phyloP scores from a whole-genome alignment of 1,140 invertebrate genomes.

The Caenorhabditis tropicalis region DNA sequence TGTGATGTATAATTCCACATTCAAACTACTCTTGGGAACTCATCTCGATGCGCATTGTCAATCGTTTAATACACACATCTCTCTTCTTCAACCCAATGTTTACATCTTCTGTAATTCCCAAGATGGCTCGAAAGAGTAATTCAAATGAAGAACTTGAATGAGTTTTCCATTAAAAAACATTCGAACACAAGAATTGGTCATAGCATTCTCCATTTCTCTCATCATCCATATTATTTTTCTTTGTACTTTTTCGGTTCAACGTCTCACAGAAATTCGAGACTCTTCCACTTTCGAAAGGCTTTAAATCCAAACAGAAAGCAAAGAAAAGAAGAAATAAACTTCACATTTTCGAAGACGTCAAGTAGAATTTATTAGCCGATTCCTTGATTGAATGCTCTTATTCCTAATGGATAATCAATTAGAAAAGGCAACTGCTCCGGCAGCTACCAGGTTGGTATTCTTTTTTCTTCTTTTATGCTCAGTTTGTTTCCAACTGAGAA shows the following conservation, averaged over 20 bases:
- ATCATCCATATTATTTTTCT: constrained; percentile 28
- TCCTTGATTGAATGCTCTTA: not conserved
- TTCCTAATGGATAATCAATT: constrained; percentile 32
- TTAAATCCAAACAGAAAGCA: constrained; percentile 22
- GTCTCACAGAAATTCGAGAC: constrained; percentile 36
- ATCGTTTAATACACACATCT: no score
- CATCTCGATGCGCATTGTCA: no score
- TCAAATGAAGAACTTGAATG: no score
- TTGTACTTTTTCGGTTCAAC: constrained; percentile 17
- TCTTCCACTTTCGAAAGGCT: constrained; percentile 36
- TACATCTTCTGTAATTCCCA: no score
- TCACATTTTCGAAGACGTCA: not conserved
- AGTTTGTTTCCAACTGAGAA: not conserved
- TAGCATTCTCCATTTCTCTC: not conserved
- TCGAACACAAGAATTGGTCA: not conserved
- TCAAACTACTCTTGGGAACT: no score
- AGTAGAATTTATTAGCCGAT: constrained; percentile 30
- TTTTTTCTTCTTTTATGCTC: not conserved
- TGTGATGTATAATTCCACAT: no score
- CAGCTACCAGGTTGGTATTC: constrained; percentile 25
- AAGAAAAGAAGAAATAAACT: not conserved
- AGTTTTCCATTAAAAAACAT: not conserved
- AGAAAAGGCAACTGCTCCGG: not conserved
- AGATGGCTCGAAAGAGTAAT: no score
- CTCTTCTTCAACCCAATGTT: no score